These are phyloP conservation scores for Syngnathus scovelli DNA, from an alignment of 2,113 vertebrate species.

Conservation along the genomic window DNA sequence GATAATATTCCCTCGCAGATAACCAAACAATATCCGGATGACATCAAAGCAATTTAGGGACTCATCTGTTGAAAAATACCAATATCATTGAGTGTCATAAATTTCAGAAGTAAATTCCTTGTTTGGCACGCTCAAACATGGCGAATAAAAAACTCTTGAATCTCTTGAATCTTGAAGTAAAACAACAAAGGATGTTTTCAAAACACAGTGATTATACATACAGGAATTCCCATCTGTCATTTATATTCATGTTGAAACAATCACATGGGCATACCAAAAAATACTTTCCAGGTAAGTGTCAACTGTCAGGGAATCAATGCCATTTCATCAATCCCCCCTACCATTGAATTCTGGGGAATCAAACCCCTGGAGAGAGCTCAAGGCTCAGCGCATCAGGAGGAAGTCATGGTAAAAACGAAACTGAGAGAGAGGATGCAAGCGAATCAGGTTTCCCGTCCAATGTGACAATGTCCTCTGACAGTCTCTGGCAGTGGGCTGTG, in stretches of 20 bases:
- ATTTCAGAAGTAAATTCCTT: not conserved
- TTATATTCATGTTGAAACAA: slow-evolving; percentile 75
- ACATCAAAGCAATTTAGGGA: not conserved
- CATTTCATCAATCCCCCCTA: slow-evolving; percentile 70
- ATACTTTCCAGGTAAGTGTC: slow-evolving; percentile 80
- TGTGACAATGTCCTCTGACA: slow-evolving; percentile 61
- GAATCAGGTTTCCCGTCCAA: slow-evolving; percentile 58
- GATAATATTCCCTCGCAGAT: not conserved
- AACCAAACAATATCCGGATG: not conserved
- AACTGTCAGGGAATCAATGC: slow-evolving; percentile 75
- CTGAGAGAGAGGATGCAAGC: slow-evolving; percentile 17
- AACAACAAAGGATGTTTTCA: not conserved
- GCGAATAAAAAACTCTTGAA: too few relatives aligned
- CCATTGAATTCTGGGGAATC: slow-evolving; percentile 49
- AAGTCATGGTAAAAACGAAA: slow-evolving; percentile 41
- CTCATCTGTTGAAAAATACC: not conserved
- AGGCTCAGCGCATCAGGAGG: slow-evolving; percentile 31
- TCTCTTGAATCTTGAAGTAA: too few relatives aligned
- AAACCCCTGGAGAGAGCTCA: slow-evolving; percentile 40
- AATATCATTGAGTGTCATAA: not conserved
- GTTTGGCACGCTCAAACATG: too few relatives aligned
- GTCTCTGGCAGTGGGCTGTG: slow-evolving; percentile 56
- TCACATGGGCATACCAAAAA: slow-evolving; percentile 75
- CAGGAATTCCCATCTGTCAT: slow-evolving; percentile 49
- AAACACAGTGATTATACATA: not conserved